Conservation (phyloP, 2,797 vertebrate species). For the Hozukius guyotensis region DNA sequence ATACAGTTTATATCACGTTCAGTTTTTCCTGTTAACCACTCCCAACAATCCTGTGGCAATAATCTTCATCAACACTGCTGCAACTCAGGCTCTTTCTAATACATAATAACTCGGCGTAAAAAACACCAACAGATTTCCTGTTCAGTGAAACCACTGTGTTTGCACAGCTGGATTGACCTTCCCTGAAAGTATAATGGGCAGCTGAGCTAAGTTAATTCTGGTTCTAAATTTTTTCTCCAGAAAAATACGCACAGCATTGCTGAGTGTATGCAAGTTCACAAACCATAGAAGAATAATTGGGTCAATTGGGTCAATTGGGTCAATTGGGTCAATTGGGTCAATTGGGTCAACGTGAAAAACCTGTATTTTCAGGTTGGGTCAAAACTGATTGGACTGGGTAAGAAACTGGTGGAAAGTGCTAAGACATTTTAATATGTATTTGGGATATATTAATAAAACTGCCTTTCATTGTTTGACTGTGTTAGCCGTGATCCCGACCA, state of each 20-base stretch:
- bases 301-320: no score
- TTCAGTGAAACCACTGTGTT: neutral
- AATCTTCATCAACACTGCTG: neutral
- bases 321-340: no score
- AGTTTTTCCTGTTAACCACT: neutral
- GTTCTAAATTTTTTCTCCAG: neutral
- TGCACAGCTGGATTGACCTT: neutral
- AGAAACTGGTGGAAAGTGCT: neutral
- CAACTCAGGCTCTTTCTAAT: neutral
- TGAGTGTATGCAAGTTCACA: neutral
- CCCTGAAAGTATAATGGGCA: neutral
- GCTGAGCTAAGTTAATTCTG: neutral
- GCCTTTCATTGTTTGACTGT: neutral
- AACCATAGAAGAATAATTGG: neutral
- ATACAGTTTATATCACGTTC: neutral
- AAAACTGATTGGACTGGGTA: neutral
- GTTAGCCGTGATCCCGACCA: neutral
- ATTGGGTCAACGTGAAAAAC: neutral
- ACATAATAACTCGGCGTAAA: neutral
- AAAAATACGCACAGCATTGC: fast-evolving
- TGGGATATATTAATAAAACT: neutral
- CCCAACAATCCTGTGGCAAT: neutral
- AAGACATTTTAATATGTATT: neutral
- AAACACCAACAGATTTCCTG: neutral
- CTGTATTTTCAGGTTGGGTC: neutral